Evolutionary conservation across 2,888 invertebrate genomes (phyloP).

Genomic region (Cyclophora albipunctata): DNA sequence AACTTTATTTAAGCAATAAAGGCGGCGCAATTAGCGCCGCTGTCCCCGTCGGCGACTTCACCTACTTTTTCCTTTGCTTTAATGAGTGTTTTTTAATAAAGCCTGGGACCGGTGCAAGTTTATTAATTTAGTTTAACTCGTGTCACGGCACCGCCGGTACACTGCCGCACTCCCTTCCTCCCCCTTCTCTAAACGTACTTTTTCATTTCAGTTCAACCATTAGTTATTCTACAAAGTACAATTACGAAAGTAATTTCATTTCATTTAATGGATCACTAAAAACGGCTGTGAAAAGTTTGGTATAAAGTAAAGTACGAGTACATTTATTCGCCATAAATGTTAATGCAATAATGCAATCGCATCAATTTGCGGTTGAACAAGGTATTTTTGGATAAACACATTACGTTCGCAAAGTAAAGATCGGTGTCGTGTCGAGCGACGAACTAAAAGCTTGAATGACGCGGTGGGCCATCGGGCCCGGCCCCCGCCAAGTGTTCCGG

Average conservation of each 20-base stretch:
- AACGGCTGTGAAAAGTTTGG: too few relatives aligned
- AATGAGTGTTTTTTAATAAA: constrained; percentile 76
- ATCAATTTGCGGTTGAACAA: constrained; percentile 22
- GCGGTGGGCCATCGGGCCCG: constrained; percentile 38
- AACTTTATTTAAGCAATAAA: constrained; percentile 76
- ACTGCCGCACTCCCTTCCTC: constrained; percentile 13
- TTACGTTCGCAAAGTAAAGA: constrained; percentile 60
- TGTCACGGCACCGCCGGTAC: constrained; percentile 46
- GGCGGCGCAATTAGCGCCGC: constrained; percentile 73
- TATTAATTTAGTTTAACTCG: constrained; percentile 74
- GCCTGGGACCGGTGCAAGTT: constrained; percentile 68
- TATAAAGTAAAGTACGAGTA: too few relatives aligned
- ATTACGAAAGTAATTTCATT: constrained; percentile 23
- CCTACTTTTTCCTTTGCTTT: constrained; percentile 72
- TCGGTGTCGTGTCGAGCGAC: constrained; percentile 63
- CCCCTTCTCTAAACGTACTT: constrained; percentile 39
- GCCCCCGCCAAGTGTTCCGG: constrained; percentile 62
- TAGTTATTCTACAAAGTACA: neutral
- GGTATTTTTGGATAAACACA: constrained; percentile 39
- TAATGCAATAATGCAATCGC: constrained; percentile 3
- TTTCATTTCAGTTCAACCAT: constrained; percentile 39
- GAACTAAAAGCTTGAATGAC: constrained; percentile 71
- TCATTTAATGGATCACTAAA: too few relatives aligned
- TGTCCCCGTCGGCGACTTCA: constrained; percentile 75
- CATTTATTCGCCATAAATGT: too few relatives aligned